Base-by-base conservation (phyloP, 2,797 vertebrate species). In the Sylvilagus floridanus region DNA sequence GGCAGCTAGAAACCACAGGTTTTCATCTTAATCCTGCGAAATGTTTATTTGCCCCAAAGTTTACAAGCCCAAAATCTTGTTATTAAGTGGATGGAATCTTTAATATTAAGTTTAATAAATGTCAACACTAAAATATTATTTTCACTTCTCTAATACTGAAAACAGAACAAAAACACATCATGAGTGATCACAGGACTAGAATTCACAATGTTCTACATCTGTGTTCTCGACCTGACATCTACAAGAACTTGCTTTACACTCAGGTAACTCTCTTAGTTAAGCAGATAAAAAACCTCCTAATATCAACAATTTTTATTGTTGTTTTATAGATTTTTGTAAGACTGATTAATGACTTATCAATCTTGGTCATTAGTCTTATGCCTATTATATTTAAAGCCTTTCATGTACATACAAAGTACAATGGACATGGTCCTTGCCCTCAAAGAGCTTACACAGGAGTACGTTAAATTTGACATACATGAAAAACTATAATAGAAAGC, bases 81-180 rank as follows among this genome's bases (percentile, higher is more conserved):
- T 71, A 47, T 52, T 50, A 87, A 84, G 7, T 66, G 11, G 14
- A 52, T 26, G 14, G 30, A 22, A 84, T 19, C 30, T 13, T 62
- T 57, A 81, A 35, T 5, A 88, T 85, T 52, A 54, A 77, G 8
- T 60, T 75, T 65, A 94, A 66, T 7, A 83, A 71, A 94, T n/a
- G 52, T 14, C 19, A 84, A 52, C 9, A 87, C 37, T 77, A 86
- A 92, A 94, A 84, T 57, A 75, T 1, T 62, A 28, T 50, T 90
- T 93, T 93, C 28, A n/a, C 8, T 24, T 28, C 24, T 90, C 62
- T 86, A 90, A 83, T 73, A 76, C 19, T 93, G 65, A 78, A 94
- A 96, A 54, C 0, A 88, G 4, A 90, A 90, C 24, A 52, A 89
- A 88, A 84, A 79, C n/a, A n/a, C 12, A 19, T 30, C 12, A 84